Evolutionary conservation across 2,888 invertebrate species (phyloP), one percentile per base, ranked within the genome.

Genomic region (Agonopterix alstromeriana): DNA sequence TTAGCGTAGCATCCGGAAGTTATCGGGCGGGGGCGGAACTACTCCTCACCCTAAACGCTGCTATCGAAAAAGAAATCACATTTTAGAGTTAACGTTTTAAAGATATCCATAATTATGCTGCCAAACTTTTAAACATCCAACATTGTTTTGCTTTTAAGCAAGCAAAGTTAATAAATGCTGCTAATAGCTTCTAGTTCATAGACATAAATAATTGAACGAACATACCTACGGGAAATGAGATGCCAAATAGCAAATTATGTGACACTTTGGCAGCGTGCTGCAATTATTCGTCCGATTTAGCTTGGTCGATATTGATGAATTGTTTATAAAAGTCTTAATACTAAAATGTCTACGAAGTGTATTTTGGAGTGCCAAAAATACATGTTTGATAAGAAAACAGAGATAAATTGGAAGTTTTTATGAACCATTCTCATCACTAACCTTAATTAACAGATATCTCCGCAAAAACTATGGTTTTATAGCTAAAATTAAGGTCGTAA

Each of bases 401-500:
- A 17, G 17, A 17, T 17, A 27, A 27, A 3, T 27, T 27, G 5
- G 7, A 27, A 27, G 27, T 27, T 27, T 27, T 27, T 38, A n/a
- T 38, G 9, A n/a, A 9, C n/a, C n/a, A 8, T 38, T 51, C 48
- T 43, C 40, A 48, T 51, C 49, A 47, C 48, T 53, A 53, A 51
- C 44, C 40, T 47, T 50, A 60, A 55, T 63, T 49, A 57, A 51
- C 55, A 55, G 55, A 62, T 57, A 61, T 55, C 52, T 48, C 46
- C 53, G 53, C 45, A 64, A 70, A 60, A 60, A 56, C 57, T 56
- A 58, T 59, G 65, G 64, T 75, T 75, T 77, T 72, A 77, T 72
- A 61, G 68, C 64, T 62, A 54, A 76, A 78, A 79, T 72, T 76
- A 73, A 66, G 66, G 61, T 70, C 69, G 61, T 74, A 73, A 79